Evolutionary conservation across 1,140 invertebrate species (phyloP).

Genomic region (Elymnias hypermnestra): DNA sequence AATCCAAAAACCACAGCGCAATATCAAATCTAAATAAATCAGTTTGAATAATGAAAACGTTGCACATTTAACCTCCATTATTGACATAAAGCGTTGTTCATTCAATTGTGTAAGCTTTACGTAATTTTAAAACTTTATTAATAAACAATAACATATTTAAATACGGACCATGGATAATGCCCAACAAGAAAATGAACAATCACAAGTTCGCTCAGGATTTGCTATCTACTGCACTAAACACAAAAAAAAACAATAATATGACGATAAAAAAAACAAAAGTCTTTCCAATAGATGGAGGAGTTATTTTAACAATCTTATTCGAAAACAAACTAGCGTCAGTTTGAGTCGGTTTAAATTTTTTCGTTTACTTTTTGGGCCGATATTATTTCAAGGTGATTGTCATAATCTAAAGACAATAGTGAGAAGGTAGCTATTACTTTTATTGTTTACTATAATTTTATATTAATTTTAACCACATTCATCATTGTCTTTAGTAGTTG

Average conservation of each 20-base stretch:
- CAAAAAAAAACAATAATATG: slow-evolving; percentile 20
- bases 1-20: too few relatives aligned
- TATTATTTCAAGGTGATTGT: slow-evolving; percentile 34
- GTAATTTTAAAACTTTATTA: background rate
- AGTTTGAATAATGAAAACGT: slow-evolving; percentile 39
- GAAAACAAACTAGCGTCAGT: too few relatives aligned
- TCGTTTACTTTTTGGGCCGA: too few relatives aligned
- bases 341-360: too few relatives aligned
- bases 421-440: slow-evolving; percentile 15
- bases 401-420: slow-evolving; percentile 29
- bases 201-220: slow-evolving; percentile 68
- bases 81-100: slow-evolving; percentile 51
- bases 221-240: slow-evolving; percentile 66
- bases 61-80: slow-evolving; percentile 43
- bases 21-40: too few relatives aligned
- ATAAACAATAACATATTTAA: too few relatives aligned
- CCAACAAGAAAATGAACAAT: slow-evolving; percentile 60
- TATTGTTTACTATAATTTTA: slow-evolving; percentile 1
- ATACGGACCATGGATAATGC: too few relatives aligned
- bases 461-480: slow-evolving; percentile 12
- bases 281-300: background rate
- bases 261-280: slow-evolving; percentile 5
- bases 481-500: slow-evolving; percentile 31
- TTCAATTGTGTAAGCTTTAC: slow-evolving; percentile 44
- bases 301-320: background rate